Conservation (phyloP, 2,113 vertebrate genomes). For the Rynchops niger region DNA sequence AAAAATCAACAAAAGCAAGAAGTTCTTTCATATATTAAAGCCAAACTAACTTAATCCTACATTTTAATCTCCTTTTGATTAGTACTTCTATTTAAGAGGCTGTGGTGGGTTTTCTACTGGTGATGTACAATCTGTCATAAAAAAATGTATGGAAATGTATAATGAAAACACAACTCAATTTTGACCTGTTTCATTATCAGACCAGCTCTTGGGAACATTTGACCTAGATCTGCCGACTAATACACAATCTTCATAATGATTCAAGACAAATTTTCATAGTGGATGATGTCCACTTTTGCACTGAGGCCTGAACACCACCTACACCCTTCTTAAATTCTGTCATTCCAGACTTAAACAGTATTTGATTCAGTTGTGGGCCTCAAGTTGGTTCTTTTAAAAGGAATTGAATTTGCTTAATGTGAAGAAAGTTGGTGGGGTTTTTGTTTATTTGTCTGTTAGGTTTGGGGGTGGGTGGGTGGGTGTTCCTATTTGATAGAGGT, state of each 20-base stretch:
- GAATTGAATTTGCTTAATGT: neutral
- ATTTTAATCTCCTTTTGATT: neutral
- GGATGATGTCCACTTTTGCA: neutral
- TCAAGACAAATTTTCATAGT: slow-evolving; percentile 25
- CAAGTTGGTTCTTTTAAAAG: neutral
- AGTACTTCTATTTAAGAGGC: neutral
- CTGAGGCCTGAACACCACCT: neutral
- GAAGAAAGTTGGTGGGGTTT: neutral
- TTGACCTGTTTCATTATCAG: slow-evolving; percentile 39
- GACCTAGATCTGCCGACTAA: slow-evolving; percentile 42
- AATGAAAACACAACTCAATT: neutral
- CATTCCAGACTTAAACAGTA: neutral
- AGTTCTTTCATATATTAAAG: neutral
- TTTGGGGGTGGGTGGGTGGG: neutral
- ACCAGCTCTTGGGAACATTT: slow-evolving; percentile 11
- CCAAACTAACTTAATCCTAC: neutral
- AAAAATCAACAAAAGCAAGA: neutral
- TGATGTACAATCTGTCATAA: neutral
- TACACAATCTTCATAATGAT: neutral
- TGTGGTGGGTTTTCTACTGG: neutral
- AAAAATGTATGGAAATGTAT: slow-evolving; percentile 22
- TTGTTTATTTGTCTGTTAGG: neutral
- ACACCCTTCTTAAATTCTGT: neutral
- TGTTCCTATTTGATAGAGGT: neutral
- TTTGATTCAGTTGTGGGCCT: neutral